Base-by-base conservation (phyloP, 2,113 vertebrate genomes). In the Origma solitaria region DNA sequence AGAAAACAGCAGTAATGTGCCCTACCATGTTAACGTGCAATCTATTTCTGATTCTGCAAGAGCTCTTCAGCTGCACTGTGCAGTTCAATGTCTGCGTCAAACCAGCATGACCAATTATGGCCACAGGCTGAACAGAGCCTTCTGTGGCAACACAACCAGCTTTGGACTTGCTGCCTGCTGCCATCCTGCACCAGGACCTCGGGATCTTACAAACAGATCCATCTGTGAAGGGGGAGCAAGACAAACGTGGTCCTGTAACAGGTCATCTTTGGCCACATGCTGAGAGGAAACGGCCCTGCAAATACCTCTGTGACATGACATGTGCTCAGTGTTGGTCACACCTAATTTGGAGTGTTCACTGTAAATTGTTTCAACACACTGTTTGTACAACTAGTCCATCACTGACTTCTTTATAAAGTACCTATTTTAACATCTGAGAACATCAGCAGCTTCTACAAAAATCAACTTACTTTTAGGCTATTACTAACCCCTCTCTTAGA, bases 11-110 rank as follows among this genome's bases (percentile, higher is more conserved):
- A 40, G 56, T 2, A 18, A 47, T 1, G 45, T 37, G 65, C 10
- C 44, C 53, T 2, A 2, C 2, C 21, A 3, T 0, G 6, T 31
- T 7, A 23, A 4, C 0, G 2, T 1, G 22, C 44, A 9, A 4
- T 42, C 44, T 62, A 5, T 24, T 51, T 78, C 16, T 47, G 88
- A 61, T 53, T 35, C 71, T 30, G 40, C 53, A 16, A 2, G 47
- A 64, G 66, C 73, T 19, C 10, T 1, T 24, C 16, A 47, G 76
- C 60, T 37, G 76, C 40, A 31, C 72, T 28, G 6, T 20, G 20
- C 72, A 53, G 58, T 4, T 38, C 71, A 8, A 4, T 1, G 10
- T 15, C 70, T 75, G 72, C 7, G 3, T 3, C 4, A 3, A 44
- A 7, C 18, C 25, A 64, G 40, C 94, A 65, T 94, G 88, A 37